Evolutionary conservation across 2,797 vertebrate genomes (phyloP), one percentile per base, ranked within the genome.

Genomic region (Dendrocincla tyrannina): DNA sequence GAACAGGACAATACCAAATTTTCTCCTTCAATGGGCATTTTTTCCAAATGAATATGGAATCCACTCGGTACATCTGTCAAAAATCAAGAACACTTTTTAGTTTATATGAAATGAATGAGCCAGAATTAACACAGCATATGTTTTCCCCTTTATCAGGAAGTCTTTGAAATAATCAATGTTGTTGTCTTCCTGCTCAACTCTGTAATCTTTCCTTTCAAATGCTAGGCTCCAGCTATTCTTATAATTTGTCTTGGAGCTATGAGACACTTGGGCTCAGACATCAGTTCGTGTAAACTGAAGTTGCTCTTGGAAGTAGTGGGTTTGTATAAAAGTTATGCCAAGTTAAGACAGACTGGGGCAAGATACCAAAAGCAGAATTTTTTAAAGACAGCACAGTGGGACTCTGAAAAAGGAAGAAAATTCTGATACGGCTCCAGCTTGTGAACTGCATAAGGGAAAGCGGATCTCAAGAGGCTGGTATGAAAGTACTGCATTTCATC

Each of bases 1-100:
- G 96, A 97, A 96, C 99, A 99, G 89, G 98, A 99, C 96, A 99
- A 97, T 52, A 97, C 97, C 88, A 99, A 97, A 79, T 98, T 98
- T 77, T 98, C 98, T 47, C 99, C 99, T 98, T 99, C 99, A 42
- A 98, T 97, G 6, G 99, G 98, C 56, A 98, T 97, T 95, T 98
- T 98, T 96, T 98, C 97, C 97, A 98, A 94, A 79, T 82, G 98
- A 70, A 99, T 92, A 19, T 98, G 97, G 96, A 99, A 99, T 96
- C 99, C 99, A 50, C 98, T 98, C 0, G 98, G 98, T 77, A 99
- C 97, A 64, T 99, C 99, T 99, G 96, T 92, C 96, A 98, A 82
- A 96, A 83, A 96, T 66, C 56, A 97, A 97, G 10, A 85, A 94
- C 56, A 33, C 55, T 46, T 86, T 77, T 98, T 56, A 96, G 88